Percentiles rank a stretch among this genome's conserved stretches.
Conservation (phyloP, 2,888 invertebrate species). For the Microdon myrmicae region DNA sequence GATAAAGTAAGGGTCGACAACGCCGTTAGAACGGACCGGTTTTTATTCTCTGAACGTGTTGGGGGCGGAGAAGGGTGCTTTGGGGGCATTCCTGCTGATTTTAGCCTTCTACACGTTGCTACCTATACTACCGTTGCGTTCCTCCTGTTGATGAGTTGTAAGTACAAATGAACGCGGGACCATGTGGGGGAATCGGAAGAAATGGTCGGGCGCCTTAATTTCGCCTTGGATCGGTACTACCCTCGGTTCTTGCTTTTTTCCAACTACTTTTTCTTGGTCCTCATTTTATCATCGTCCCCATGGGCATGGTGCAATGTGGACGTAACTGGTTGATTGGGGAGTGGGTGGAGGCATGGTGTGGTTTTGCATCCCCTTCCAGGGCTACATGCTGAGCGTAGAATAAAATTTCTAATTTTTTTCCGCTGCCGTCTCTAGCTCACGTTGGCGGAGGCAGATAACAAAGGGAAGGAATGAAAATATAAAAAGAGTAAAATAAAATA, state of each 20-base stretch:
- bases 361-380: conserved; percentile 22
- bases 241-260: conserved; percentile 2
- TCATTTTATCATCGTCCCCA: conserved; percentile 35
- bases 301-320: conserved; percentile 18
- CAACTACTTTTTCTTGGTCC: conserved; percentile 10
- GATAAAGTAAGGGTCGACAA: conserved; percentile 50
- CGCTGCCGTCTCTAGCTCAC: conserved; percentile 2
- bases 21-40: conserved; percentile 46
- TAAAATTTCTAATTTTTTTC: conserved; percentile 41
- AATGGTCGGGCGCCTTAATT: conserved; percentile 41
- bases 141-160: conserved; percentile 49
- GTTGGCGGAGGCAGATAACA: conserved; percentile 42
- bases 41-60: conserved; percentile 40
- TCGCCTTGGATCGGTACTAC: conserved; percentile 39
- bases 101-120: conserved; percentile 54
- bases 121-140: conserved; percentile 57
- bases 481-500: not conserved
- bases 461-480: conserved; percentile 7
- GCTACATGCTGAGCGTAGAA: conserved; percentile 41
- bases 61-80: not conserved
- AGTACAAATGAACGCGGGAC: conserved; percentile 27
- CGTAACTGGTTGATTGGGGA: no score
- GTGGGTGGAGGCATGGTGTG: conserved; percentile 24
- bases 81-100: conserved; percentile 39
- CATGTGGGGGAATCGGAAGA: not conserved